Evolutionary conservation across 2,888 invertebrate species (phyloP), one percentile per base, ranked within the genome.

Genomic region (Zootermopsis nevadensis): DNA sequence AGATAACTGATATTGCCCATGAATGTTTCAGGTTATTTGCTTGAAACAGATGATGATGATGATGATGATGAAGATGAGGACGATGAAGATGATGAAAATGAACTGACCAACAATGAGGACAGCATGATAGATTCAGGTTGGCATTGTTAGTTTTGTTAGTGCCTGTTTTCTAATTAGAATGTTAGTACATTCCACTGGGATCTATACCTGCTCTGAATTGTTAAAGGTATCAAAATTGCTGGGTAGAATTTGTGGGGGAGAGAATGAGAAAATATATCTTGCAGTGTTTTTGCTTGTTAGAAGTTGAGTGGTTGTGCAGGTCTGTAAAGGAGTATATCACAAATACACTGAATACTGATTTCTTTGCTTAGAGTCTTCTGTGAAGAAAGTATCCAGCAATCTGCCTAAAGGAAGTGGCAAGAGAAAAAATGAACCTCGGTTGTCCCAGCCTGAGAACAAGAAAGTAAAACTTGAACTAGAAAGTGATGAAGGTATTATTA

Each of bases 21-120:
- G 27, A n/a, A 60, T 60, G 22, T 74, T 22, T 77, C 83, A 66
- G 85, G 85, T 15, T 84, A 82, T 53, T 76, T 84, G 24, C 35
- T 82, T 67, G 88, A 87, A 1, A 87, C 87, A 10, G 88, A 88
- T 30, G 88, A 88, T 2, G 89, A 89, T 7, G 88, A 88, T 27
- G 88, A 88, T 35, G 91, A 91, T 82, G 86, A 86, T 10, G 86
- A 85, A 19, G 87, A 86, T 24, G 87, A 87, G 0, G 87, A 86
- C 24, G 88, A 88, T 76, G 88, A 87, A 7, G 89, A 88, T 22
- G 66, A 77, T 33, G 66, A 66, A 19, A 27, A 69, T 10, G 79
- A n/a, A 3, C 48, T 48, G 19, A 12, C 48, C 15, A 35, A n/a
- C n/a, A 24, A 74, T 31, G 35, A 74, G 31, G 74, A 74, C 35